Conservation (phyloP, 1,140 invertebrate genomes). For the Temnothorax longispinosus region DNA sequence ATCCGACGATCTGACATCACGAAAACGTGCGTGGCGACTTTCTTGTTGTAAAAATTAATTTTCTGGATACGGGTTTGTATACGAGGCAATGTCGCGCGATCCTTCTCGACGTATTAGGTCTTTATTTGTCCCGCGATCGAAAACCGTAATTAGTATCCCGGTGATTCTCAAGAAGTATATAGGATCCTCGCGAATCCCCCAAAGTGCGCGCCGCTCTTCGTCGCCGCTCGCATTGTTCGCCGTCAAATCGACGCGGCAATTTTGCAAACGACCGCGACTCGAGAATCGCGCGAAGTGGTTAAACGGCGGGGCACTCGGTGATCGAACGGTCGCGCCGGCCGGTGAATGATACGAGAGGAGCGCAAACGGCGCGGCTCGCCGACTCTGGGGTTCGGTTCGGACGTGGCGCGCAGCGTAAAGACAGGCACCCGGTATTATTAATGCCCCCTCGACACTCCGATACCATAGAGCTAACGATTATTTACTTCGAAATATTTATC, state of each 20-base stretch:
- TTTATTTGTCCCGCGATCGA: background rate
- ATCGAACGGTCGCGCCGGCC: background rate
- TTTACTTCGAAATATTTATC: constrained; percentile 77
- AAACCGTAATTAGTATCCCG: constrained; percentile 64
- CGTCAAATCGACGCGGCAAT: constrained; percentile 10
- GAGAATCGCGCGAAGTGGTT: background rate
- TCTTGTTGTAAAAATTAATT: background rate
- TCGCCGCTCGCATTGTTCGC: background rate
- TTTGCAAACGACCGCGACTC: constrained; percentile 14
- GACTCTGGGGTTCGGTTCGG: background rate
- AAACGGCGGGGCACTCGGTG: constrained; percentile 3
- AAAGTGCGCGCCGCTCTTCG: background rate
- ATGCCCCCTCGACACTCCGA: constrained; percentile 68
- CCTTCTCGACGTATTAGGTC: background rate
- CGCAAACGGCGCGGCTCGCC: constrained; percentile 14
- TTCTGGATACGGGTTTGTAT: background rate
- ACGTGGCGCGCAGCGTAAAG: constrained; percentile 33
- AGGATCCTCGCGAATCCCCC: background rate
- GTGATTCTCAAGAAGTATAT: constrained; percentile 38
- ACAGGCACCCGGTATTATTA: constrained; percentile 69
- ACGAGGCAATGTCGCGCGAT: too few relatives aligned
- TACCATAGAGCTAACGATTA: constrained; percentile 74
- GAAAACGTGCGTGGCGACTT: background rate
- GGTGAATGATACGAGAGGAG: background rate
- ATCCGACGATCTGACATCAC: background rate